Evolutionary conservation across 2,113 vertebrate genomes (phyloP).

Genomic region (Romanogobio albipinnatus): DNA sequence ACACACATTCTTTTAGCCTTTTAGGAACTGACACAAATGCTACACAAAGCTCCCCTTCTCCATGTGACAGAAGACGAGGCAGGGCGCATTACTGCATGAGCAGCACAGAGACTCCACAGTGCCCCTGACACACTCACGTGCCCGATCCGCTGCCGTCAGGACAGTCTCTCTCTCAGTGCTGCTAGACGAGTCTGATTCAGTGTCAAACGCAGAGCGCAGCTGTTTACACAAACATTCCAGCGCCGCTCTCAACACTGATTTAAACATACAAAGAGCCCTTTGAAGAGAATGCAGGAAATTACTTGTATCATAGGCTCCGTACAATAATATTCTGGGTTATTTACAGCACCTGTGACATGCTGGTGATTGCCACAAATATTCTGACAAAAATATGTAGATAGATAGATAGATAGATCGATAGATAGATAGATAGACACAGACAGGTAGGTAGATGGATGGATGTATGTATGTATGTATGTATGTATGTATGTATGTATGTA

Average conservation of each 20-base stretch:
- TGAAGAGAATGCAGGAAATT: not conserved
- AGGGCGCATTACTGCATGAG: constrained; percentile 58
- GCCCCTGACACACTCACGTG: constrained; percentile 46
- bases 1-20: not conserved
- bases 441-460: no score
- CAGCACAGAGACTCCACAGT: constrained; percentile 71
- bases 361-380: no score
- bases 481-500: no score
- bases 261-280: not conserved
- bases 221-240: constrained; percentile 23
- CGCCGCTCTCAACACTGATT: not conserved
- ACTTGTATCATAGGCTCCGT: not conserved
- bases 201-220: not conserved
- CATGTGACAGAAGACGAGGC: constrained; percentile 61
- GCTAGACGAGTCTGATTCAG: constrained; percentile 32
- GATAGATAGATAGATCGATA: no score
- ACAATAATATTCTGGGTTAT: not conserved
- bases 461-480: no score
- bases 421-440: no score
- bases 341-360: not conserved
- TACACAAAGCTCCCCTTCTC: constrained; percentile 71
- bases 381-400: no score
- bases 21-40: constrained; percentile 53
- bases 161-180: constrained; percentile 62
- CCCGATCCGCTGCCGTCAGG: constrained; percentile 46